These are phyloP conservation scores for Toxotes jaculatrix DNA, from an alignment of 2,113 vertebrate species.

Conservation along the genomic window DNA sequence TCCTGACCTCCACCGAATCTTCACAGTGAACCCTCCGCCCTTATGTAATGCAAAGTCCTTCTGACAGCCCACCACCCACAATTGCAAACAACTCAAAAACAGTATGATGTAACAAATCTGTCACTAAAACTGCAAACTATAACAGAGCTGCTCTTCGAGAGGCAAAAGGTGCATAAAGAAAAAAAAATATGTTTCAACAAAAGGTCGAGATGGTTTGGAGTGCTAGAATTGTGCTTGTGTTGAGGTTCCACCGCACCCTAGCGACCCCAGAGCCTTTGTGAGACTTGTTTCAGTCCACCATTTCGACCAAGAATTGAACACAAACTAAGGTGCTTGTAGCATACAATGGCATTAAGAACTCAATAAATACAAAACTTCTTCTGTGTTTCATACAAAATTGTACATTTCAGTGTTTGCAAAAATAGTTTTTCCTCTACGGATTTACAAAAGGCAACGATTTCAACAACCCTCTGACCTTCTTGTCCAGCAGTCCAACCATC, in stretches of 20 bases:
- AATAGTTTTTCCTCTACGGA: slow-evolving; percentile 79
- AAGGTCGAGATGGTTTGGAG: slow-evolving; percentile 65
- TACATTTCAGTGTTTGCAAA: slow-evolving; percentile 72
- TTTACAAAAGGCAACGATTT: slow-evolving; percentile 84
- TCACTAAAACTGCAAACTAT: not conserved
- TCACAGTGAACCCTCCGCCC: slow-evolving; percentile 18
- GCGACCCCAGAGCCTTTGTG: slow-evolving; percentile 80
- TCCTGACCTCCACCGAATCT: slow-evolving; percentile 78
- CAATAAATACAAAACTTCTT: slow-evolving; percentile 72
- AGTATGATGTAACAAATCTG: slow-evolving; percentile 11
- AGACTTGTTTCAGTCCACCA: slow-evolving; percentile 86
- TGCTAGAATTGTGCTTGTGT: slow-evolving; percentile 88
- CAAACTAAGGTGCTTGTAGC: slow-evolving; percentile 78
- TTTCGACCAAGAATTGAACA: slow-evolving; percentile 69
- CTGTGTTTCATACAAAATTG: slow-evolving; percentile 83
- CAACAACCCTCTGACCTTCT: slow-evolving; percentile 73
- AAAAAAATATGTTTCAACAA: slow-evolving; percentile 15
- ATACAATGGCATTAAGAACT: slow-evolving; percentile 74
- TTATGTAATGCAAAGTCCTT: slow-evolving; percentile 20
- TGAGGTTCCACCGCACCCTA: slow-evolving; percentile 87
- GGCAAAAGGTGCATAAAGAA: slow-evolving; percentile 21
- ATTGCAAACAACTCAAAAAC: slow-evolving; percentile 45
- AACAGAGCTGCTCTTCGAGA: slow-evolving; percentile 24
- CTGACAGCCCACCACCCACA: slow-evolving; percentile 41
- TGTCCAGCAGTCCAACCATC: slow-evolving; percentile 80